Evolutionary conservation across 1,140 invertebrate genomes (phyloP).

Genomic region (Aphelenchoides avenae): DNA sequence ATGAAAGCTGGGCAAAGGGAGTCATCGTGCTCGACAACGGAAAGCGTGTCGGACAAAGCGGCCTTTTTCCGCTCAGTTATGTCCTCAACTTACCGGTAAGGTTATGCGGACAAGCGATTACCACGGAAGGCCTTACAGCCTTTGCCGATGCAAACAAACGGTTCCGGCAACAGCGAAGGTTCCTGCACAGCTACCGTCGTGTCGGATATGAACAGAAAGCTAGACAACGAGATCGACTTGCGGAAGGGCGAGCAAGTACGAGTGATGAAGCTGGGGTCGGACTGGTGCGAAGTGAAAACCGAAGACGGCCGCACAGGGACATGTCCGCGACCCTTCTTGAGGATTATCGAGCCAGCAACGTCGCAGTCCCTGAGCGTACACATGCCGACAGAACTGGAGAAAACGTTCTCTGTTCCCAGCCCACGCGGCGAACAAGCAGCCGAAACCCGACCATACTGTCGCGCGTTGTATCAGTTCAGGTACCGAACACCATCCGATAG

Average conservation of each 20-base stretch:
- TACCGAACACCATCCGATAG: constrained; percentile 7
- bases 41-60: background rate
- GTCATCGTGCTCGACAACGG: constrained; percentile 19
- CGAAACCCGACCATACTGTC: constrained; percentile 29
- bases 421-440: too few relatives aligned
- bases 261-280: constrained; percentile 1
- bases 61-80: constrained; percentile 14
- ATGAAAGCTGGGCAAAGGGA: constrained; percentile 12
- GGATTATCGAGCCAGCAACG: too few relatives aligned
- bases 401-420: too few relatives aligned
- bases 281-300: constrained; percentile 3
- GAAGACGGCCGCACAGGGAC: constrained; percentile 5
- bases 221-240: background rate
- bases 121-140: too few relatives aligned
- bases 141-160: background rate
- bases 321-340: background rate
- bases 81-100: constrained; percentile 12
- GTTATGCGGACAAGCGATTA: too few relatives aligned
- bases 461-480: constrained; percentile 38
- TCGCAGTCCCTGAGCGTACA: too few relatives aligned
- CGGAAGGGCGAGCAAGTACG: background rate
- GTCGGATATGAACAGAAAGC: background rate
- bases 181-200: background rate
- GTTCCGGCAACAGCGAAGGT: background rate
- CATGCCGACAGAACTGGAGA: too few relatives aligned